Base-by-base conservation (phyloP, 2,888 invertebrate genomes). In the Trissolcus japonicus region DNA sequence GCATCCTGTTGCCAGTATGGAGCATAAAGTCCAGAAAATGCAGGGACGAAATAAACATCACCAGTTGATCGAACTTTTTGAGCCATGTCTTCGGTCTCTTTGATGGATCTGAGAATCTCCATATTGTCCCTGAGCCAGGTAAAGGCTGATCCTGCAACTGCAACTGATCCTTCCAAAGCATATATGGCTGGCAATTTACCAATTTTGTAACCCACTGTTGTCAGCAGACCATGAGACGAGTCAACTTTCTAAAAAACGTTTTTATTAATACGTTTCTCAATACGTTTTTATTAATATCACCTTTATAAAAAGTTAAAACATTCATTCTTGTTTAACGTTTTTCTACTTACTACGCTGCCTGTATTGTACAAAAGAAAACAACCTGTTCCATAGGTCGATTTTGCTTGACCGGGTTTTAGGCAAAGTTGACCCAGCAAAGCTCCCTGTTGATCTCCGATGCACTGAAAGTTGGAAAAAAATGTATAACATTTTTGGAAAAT, bases 1-100 rank as follows among this genome's bases (percentile, higher is more conserved):
- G 97, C 97, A 89, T 98, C 96, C 85, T 96, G 94, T 82, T 95
- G 94, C 99, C 99, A 99, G 89, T 98, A 94, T 0, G 99, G 99
- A 69, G 98, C 96, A 89, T 96, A 98, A 6, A 99, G 90, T 0
- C 98, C 99, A 79, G 96, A 96, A 90, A 99, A 98, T 6, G 98
- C 98, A n/a, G 98, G 98, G 9, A 99, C 98, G 90, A 99, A 98
- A 88, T 95, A 96, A 80, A 98, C 94, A 82, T 95, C 97, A 46
- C 95, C 95, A 0, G 92, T 91, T 82, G 90, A 90, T 57, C 90
- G 90, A 0, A 93, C 94, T 56, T 89, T 87, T 59, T 90, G 89
- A 1, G 94, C 94, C 69, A 95, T 87, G 0, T 90, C 89, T 88
- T 93, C 96, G 81, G 93, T 92, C 83, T 95, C 94, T 25, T 91